Conservation (phyloP, 2,113 vertebrate genomes). For the Columba livia region DNA sequence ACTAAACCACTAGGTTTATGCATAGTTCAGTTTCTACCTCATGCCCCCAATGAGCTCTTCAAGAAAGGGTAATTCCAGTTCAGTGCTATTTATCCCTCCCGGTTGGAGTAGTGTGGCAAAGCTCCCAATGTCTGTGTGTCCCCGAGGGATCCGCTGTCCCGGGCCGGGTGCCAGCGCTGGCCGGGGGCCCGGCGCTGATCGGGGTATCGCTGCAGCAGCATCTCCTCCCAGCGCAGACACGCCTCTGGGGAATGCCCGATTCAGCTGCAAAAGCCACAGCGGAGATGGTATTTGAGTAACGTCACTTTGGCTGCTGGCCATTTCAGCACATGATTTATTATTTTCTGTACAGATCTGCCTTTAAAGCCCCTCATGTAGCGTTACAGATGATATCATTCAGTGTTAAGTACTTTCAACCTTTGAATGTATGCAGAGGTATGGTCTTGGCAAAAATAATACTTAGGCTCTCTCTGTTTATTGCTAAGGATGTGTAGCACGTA, state of each 20-base stretch:
- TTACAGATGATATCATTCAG: not conserved
- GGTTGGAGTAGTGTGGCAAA: not conserved
- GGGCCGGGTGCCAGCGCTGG: not conserved
- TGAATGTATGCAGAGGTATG: not conserved
- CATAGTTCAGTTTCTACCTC: not conserved
- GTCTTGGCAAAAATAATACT: not conserved
- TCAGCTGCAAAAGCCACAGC: not conserved
- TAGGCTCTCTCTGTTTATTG: not conserved
- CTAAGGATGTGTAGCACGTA: not conserved
- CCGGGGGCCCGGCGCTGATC: not conserved
- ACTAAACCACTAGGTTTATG: not conserved
- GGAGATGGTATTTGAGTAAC: not conserved
- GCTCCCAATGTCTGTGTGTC: not conserved
- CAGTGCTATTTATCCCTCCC: not conserved
- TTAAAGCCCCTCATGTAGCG: not conserved
- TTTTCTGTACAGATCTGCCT: slow-evolving; percentile 3
- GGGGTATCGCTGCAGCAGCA: not conserved
- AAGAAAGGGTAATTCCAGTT: not conserved
- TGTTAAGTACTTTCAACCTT: not conserved
- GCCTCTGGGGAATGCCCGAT: not conserved
- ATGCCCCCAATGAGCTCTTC: not conserved
- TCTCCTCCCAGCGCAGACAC: not conserved
- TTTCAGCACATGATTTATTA: not conserved
- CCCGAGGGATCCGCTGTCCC: not conserved
- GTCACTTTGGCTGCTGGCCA: slow-evolving; percentile 35